Percentiles rank a stretch among this genome's conserved stretches.
Conservation (phyloP, 2,113 vertebrate genomes). For the Craseonycteris thonglongyai region DNA sequence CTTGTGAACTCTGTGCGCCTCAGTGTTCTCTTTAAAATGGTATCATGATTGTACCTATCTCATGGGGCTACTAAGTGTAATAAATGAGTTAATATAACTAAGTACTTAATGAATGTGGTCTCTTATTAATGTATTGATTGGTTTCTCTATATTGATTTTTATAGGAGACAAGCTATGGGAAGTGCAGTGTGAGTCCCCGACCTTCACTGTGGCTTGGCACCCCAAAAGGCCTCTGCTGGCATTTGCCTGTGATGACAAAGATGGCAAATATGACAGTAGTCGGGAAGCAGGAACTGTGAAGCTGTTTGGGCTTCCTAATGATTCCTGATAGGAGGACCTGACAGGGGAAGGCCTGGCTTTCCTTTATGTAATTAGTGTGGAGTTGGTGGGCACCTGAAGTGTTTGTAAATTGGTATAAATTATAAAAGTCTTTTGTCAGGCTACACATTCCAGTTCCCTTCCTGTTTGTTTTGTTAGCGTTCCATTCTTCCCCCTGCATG, state of each 20-base stretch:
- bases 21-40: background rate
- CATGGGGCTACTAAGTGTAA: background rate
- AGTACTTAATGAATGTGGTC: background rate
- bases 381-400: background rate
- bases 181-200: constrained; percentile 98
- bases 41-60: background rate
- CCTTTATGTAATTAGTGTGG: background rate
- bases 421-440: background rate
- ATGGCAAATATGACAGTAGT: constrained; percentile 97
- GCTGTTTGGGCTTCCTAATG: constrained; percentile 96
- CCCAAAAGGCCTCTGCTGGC: constrained; percentile 94
- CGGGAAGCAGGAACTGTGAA: constrained; percentile 97
- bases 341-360: background rate
- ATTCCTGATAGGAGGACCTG: constrained; percentile 82
- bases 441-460: background rate
- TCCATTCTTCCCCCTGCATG: background rate
- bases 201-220: constrained; percentile 99
- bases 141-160: constrained; percentile 22
- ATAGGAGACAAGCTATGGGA: constrained; percentile 98
- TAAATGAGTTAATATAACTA: background rate
- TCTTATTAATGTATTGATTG: background rate
- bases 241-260: constrained; percentile 98
- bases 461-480: background rate
- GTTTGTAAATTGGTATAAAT: background rate
- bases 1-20: background rate